Evolutionary conservation across 2,113 vertebrate genomes (phyloP).

Genomic region (Pseudorhombus dupliciocellatus): DNA sequence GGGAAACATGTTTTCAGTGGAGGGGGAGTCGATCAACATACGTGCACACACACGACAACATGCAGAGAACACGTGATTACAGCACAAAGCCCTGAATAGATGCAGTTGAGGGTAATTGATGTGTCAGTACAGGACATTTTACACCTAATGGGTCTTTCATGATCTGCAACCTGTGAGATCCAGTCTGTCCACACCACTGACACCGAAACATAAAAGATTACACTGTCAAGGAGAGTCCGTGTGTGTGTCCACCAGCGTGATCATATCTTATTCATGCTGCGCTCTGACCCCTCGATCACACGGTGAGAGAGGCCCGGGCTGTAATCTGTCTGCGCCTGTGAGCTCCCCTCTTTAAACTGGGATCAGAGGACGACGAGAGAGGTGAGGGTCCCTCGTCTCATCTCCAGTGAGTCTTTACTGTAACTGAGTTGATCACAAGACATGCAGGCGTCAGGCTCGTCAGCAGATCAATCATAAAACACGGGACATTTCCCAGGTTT

Average conservation of each 20-base stretch:
- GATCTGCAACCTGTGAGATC: not conserved
- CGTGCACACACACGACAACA: no score
- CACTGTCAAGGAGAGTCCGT: not conserved
- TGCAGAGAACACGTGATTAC: no score
- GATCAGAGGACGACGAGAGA: constrained; percentile 41
- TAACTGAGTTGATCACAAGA: constrained; percentile 63
- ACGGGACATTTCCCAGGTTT: constrained; percentile 54
- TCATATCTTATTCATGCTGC: not conserved
- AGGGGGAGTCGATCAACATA: no score
- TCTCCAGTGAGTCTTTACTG: constrained; percentile 31
- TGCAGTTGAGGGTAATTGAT: not conserved
- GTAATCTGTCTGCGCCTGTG: constrained; percentile 61
- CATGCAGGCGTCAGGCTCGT: constrained; percentile 56
- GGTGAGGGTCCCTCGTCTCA: constrained; percentile 22
- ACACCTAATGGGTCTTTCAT: not conserved
- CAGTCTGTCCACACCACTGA: not conserved
- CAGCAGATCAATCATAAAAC: constrained; percentile 64
- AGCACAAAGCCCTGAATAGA: no score
- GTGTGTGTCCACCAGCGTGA: not conserved
- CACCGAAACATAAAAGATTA: no score
- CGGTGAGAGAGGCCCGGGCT: constrained; percentile 4
- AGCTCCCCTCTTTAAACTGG: constrained; percentile 59
- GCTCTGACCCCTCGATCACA: not conserved
- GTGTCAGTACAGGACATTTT: not conserved
- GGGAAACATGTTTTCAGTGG: no score